phyloP scores from a whole-genome alignment of 2,797 vertebrate genomes.

The Chiloscyllium punctatum region DNA sequence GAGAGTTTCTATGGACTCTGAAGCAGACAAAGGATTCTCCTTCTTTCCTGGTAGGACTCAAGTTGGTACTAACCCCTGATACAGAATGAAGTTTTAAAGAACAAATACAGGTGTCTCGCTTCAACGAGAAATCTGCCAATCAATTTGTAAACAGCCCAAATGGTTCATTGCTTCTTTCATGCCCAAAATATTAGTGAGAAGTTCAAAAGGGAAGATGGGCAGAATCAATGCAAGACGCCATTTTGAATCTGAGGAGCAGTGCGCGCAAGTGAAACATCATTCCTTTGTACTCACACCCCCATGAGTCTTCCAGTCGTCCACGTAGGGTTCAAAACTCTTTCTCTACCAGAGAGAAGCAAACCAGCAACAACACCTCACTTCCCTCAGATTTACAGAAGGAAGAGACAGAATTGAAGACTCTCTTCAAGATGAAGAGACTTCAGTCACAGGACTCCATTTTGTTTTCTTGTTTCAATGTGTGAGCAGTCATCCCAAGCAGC shows the following conservation, averaged over 20 bases:
- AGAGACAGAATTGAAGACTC: not conserved
- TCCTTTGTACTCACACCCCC: not conserved
- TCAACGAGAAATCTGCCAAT: not conserved
- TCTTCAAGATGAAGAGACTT: conserved; percentile 17
- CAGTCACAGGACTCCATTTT: not conserved
- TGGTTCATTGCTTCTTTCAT: not conserved
- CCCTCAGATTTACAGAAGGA: not conserved
- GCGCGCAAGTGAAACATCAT: not conserved
- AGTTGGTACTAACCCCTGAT: not conserved
- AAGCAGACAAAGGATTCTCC: not conserved
- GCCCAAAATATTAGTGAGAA: not conserved
- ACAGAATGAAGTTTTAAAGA: not conserved
- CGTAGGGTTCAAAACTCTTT: not conserved
- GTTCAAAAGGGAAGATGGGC: not conserved
- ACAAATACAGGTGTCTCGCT: not conserved
- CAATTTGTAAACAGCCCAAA: not conserved
- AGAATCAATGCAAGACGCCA: not conserved
- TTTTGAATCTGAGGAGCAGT: not conserved
- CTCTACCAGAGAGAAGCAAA: not conserved
- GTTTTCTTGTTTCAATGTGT: not conserved
- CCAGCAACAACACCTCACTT: not conserved
- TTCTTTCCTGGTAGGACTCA: not conserved
- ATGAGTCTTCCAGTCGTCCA: not conserved
- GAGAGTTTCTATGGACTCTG: not conserved
- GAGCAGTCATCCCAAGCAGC: not conserved